Percentiles rank a stretch among this genome's conserved stretches.
phyloP scores from a whole-genome alignment of 2,113 vertebrate genomes.

The Stomatorhinus ivindoensis region DNA sequence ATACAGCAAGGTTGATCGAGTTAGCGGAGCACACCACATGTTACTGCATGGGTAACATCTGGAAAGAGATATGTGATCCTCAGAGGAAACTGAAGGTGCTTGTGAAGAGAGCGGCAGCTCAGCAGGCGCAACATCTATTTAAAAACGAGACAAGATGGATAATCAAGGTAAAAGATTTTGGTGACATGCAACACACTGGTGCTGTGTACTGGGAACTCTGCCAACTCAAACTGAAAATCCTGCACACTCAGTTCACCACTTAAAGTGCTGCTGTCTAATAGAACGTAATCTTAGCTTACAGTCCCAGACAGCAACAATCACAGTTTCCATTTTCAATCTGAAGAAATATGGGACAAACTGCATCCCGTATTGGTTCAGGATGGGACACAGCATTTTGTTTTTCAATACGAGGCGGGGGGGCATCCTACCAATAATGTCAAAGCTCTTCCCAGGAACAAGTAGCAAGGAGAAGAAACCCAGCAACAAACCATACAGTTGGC shows the following conservation, averaged over 20 bases:
- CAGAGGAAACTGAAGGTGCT: background rate
- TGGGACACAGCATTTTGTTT: background rate
- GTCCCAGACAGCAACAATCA: background rate
- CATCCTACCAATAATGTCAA: background rate
- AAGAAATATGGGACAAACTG: background rate
- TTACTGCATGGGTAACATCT: background rate
- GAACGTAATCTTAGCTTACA: background rate
- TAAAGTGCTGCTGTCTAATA: background rate
- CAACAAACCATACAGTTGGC: background rate
- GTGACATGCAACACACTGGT: background rate
- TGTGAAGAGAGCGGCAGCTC: background rate
- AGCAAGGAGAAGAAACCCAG: background rate
- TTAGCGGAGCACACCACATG: background rate
- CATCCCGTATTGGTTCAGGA: background rate
- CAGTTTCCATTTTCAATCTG: background rate
- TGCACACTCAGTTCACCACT: background rate
- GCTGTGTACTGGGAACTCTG: background rate
- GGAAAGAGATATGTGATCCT: background rate
- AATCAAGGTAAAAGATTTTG: background rate
- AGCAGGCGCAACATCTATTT: background rate
- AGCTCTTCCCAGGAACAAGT: background rate
- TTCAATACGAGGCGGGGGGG: background rate
- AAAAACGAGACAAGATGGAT: background rate
- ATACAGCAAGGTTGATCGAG: background rate
- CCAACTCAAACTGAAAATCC: background rate